Conservation (phyloP, 2,113 vertebrate genomes). For the Phoxinus phoxinus region DNA sequence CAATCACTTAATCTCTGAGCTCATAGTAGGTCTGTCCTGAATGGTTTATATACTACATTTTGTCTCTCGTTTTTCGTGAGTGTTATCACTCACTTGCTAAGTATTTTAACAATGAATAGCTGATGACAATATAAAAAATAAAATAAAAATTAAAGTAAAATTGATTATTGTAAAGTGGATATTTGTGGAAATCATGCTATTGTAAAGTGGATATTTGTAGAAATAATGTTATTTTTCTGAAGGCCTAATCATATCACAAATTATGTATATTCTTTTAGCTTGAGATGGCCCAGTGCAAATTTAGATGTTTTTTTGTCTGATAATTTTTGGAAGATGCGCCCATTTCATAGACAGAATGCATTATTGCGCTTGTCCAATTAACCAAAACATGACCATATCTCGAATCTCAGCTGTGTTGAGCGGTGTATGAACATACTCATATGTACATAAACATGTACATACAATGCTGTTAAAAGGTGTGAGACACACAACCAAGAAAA, state of each 20-base stretch:
- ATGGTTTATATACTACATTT: background rate
- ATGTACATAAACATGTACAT: no score
- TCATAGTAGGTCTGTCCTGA: background rate
- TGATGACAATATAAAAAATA: no score
- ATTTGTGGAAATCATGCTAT: no score
- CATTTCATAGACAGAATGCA: background rate
- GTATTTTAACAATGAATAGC: background rate
- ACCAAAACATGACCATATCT: background rate
- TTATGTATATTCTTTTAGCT: no score
- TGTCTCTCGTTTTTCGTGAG: background rate
- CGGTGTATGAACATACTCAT: background rate
- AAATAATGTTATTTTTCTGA: no score
- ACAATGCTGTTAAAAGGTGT: conserved; percentile 37
- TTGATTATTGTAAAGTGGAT: no score
- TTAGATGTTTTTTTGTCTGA: background rate
- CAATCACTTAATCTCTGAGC: no score
- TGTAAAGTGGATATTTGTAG: no score
- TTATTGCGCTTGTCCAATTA: background rate
- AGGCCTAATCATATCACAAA: no score
- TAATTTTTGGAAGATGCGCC: background rate
- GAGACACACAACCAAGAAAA: conserved; percentile 49
- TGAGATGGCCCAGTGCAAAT: background rate
- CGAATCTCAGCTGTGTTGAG: background rate
- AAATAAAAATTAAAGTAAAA: no score
- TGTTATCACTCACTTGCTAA: background rate